Percentiles rank a stretch among this genome's conserved stretches.
Conservation (phyloP, 2,113 vertebrate genomes). For the Lampris incognitus region DNA sequence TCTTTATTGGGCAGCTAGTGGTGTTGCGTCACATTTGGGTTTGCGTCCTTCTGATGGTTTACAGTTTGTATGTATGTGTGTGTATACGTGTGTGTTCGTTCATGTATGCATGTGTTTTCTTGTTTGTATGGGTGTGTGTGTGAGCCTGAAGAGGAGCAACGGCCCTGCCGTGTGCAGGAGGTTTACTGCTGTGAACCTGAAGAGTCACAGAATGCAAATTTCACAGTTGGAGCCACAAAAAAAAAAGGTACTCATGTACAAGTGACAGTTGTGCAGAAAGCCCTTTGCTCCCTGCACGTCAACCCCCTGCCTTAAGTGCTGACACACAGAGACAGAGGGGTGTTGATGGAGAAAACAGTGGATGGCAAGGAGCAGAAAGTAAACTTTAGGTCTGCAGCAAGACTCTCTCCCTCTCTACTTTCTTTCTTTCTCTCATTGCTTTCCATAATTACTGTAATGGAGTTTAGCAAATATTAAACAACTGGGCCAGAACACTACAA, state of each 20-base stretch:
- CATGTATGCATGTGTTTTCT: no score
- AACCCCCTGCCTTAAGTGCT: conserved; percentile 22
- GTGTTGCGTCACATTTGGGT: no score
- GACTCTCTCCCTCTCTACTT: not conserved
- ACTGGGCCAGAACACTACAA: conserved; percentile 1
- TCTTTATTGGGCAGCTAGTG: no score
- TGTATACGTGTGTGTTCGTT: no score
- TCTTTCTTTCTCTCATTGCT: not conserved
- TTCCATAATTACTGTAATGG: not conserved
- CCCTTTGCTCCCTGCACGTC: conserved; percentile 5
- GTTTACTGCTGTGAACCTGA: conserved; percentile 4
- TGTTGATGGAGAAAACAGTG: conserved; percentile 65
- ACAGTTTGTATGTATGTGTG: no score
- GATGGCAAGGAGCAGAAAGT: conserved; percentile 58
- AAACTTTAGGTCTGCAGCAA: conserved; percentile 37
- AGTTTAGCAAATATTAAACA: conserved; percentile 10
- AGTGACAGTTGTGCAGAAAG: conserved; percentile 44
- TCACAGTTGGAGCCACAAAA: conserved; percentile 48
- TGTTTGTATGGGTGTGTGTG: no score
- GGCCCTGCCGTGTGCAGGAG: conserved; percentile 9
- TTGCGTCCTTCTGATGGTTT: no score
- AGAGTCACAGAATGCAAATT: conserved; percentile 52
- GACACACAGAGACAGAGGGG: conserved; percentile 59
- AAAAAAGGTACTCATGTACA: conserved; percentile 44
- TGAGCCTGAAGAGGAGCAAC: not conserved